A percentile compares a stretch with the other conserved stretches of the same genome.
phyloP scores from a whole-genome alignment of 2,113 vertebrate genomes.

The Paraplagusia blochii region DNA sequence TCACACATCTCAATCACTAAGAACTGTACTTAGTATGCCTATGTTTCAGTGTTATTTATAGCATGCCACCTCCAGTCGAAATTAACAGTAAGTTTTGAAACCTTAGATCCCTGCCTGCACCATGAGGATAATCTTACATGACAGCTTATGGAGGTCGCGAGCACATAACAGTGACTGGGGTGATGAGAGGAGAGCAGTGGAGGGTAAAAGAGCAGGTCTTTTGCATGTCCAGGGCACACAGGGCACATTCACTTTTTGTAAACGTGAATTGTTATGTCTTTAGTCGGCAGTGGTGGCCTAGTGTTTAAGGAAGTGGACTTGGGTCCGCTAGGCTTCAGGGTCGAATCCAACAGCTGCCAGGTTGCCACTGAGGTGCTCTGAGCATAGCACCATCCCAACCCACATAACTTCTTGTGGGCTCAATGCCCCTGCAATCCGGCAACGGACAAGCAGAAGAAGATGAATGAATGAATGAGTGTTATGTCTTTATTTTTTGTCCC shows the following conservation, averaged over 20 bases:
- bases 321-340: too few species aligned
- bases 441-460: too few species aligned
- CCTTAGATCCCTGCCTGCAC: slow-evolving; percentile 66
- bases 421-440: too few species aligned
- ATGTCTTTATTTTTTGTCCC: too few species aligned
- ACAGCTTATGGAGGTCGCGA: slow-evolving; percentile 65
- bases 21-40: slow-evolving; percentile 24
- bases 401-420: too few species aligned
- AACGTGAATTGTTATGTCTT: slow-evolving; percentile 15
- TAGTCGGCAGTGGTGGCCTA: too few species aligned
- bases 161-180: slow-evolving; percentile 37
- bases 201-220: slow-evolving; percentile 20
- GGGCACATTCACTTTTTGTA: slow-evolving; percentile 26
- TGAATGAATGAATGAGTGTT: too few species aligned
- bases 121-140: slow-evolving; percentile 74
- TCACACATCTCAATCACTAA: slow-evolving; percentile 33
- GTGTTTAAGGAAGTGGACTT: too few species aligned
- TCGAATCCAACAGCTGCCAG: too few species aligned
- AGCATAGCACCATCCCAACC: too few species aligned
- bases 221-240: slow-evolving; percentile 15
- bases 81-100: slow-evolving; percentile 78
- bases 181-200: slow-evolving; percentile 31
- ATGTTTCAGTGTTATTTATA: slow-evolving; percentile 67
- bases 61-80: slow-evolving; percentile 61
- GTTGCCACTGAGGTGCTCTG: too few species aligned